Conservation (phyloP, 2,797 vertebrate species). For the Parambassis ranga region DNA sequence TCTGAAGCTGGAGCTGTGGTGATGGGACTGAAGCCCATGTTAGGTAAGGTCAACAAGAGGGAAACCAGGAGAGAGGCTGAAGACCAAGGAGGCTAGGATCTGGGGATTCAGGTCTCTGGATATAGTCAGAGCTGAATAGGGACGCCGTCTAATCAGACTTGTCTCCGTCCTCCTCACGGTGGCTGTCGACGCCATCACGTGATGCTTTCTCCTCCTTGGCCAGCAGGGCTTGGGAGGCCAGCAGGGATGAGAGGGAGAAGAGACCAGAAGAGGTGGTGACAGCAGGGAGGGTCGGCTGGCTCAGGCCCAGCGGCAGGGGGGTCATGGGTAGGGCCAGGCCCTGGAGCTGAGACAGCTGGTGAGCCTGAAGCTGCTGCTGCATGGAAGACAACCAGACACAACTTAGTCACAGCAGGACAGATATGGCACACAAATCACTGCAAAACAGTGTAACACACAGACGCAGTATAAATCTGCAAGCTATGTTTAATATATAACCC, state of each 20-base stretch:
- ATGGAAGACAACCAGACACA: constrained; percentile 69
- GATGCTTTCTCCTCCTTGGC: constrained; percentile 97
- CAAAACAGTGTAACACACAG: constrained; percentile 1
- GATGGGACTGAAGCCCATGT: constrained; percentile 33
- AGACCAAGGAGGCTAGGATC: constrained; percentile 40
- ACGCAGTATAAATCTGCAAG: constrained; percentile 19
- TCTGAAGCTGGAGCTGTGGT: constrained; percentile 28
- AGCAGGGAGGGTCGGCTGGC: constrained; percentile 88
- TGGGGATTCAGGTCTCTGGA: constrained; percentile 54
- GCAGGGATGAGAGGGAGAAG: constrained; percentile 91
- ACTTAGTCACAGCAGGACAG: constrained; percentile 47
- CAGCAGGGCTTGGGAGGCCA: constrained; percentile 95
- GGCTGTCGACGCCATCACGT: constrained; percentile 89
- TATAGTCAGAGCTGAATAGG: constrained; percentile 52
- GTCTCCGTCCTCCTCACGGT: constrained; percentile 92
- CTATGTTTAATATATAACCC: constrained; percentile 32
- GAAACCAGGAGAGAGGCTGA: constrained; percentile 41
- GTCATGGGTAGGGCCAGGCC: constrained; percentile 94
- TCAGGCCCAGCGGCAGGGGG: constrained; percentile 91
- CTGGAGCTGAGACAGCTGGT: constrained; percentile 98
- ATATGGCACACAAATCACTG: constrained; percentile 26
- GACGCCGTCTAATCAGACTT: constrained; percentile 88
- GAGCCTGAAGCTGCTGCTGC: constrained; percentile 99
- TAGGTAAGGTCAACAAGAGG: constrained; percentile 42
- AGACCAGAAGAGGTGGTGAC: constrained; percentile 93